phyloP scores from a whole-genome alignment of 2,113 vertebrate species.

The Barnardius zonarius region DNA sequence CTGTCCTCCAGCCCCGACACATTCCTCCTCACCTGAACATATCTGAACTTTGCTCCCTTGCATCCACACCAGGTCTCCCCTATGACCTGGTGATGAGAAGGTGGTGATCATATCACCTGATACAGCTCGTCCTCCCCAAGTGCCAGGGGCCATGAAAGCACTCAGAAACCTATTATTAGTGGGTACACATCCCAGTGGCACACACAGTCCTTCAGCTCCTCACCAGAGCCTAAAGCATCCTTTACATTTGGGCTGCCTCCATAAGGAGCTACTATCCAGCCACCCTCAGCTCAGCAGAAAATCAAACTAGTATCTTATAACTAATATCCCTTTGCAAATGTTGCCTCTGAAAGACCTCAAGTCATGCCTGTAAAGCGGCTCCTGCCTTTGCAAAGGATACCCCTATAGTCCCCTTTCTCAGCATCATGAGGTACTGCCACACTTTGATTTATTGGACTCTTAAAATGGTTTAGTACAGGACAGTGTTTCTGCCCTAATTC shows the following conservation, averaged over 20 bases:
- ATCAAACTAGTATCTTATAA: too few species aligned
- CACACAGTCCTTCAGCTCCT: background rate
- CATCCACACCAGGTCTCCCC: background rate
- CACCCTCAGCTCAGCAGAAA: background rate
- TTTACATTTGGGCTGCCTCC: background rate
- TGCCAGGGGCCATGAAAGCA: background rate
- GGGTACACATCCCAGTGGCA: background rate
- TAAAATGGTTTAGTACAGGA: background rate
- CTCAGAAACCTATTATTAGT: background rate
- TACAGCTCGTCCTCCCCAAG: background rate
- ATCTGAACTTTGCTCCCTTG: background rate
- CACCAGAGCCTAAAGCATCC: background rate
- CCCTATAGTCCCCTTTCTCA: background rate
- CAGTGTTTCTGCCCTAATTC: background rate
- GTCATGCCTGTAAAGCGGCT: background rate
- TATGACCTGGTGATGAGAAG: background rate
- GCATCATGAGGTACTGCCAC: background rate
- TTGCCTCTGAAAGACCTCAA: background rate
- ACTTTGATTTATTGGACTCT: background rate
- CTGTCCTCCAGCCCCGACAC: background rate
- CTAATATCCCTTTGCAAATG: background rate
- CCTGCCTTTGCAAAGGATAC: background rate
- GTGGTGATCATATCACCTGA: background rate
- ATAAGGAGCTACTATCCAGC: background rate
- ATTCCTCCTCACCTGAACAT: background rate